Conservation (phyloP, 2,888 invertebrate genomes). For the Cryptocephalus moraei region DNA sequence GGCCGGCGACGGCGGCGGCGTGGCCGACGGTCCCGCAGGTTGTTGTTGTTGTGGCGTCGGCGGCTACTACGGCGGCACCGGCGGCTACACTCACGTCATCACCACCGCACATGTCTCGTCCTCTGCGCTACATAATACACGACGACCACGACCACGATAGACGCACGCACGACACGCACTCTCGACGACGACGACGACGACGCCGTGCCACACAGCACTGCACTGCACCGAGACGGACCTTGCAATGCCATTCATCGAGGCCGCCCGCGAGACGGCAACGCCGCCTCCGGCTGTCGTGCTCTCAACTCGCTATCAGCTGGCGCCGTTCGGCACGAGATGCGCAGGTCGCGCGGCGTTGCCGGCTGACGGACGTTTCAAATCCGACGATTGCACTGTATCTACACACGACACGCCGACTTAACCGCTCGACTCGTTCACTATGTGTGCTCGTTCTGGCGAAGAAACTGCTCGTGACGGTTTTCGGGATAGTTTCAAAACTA, state of each 20-base stretch:
- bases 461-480: too few relatives aligned
- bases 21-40: too few relatives aligned
- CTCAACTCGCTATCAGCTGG: neutral
- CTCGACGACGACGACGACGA: slow-evolving; percentile 1
- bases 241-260: slow-evolving; percentile 58
- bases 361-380: neutral
- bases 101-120: slow-evolving; percentile 25
- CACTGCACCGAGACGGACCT: slow-evolving; percentile 41
- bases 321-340: neutral
- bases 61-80: neutral
- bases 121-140: slow-evolving; percentile 5
- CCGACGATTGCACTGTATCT: too few relatives aligned
- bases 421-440: too few relatives aligned
- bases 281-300: neutral
- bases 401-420: too few relatives aligned
- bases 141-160: slow-evolving; percentile 8
- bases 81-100: neutral
- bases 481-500: too few relatives aligned
- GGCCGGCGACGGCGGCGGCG: too few relatives aligned
- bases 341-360: neutral
- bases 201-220: slow-evolving; percentile 22
- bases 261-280: slow-evolving; percentile 42
- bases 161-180: slow-evolving; percentile 5
- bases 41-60: too few relatives aligned
- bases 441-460: neutral